phyloP scores from a whole-genome alignment of 1,140 invertebrate species.

The Rhagoletis zephyria region DNA sequence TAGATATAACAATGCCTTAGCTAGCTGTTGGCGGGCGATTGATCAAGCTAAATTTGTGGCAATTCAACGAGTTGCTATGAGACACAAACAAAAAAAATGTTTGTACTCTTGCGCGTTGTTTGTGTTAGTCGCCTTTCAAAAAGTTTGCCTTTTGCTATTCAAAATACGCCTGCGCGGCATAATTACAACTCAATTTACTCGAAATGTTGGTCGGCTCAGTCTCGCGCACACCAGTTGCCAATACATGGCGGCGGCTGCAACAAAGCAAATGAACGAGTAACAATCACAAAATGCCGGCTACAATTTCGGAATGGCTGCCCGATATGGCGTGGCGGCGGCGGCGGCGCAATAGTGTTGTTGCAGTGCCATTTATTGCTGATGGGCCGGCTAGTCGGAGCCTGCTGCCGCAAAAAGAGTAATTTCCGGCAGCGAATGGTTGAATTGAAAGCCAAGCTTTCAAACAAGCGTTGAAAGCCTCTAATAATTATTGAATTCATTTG shows the following conservation, averaged over 20 bases:
- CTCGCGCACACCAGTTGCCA: neutral
- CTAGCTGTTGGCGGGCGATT: no score
- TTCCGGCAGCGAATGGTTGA: constrained; percentile 5
- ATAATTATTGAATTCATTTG: neutral
- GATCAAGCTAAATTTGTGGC: no score
- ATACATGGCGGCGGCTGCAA: neutral
- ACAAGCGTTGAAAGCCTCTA: neutral
- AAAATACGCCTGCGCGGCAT: constrained; percentile 35
- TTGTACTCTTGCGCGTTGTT: no score
- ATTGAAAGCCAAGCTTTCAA: neutral
- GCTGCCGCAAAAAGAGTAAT: neutral
- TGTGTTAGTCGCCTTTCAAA: neutral
- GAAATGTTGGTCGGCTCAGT: neutral
- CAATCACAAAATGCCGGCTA: constrained; percentile 27
- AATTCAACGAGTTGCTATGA: no score
- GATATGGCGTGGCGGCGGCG: neutral
- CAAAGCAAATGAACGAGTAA: constrained; percentile 11
- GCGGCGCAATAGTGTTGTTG: neutral
- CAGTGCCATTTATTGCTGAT: neutral
- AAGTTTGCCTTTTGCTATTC: neutral
- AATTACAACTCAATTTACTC: constrained; percentile 53
- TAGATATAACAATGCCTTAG: no score
- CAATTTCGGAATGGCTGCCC: constrained; percentile 20
- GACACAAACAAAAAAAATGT: no score
- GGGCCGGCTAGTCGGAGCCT: neutral